phyloP scores from a whole-genome alignment of 92 coral and sea anemone genomes.

The Phenganax marumi region DNA sequence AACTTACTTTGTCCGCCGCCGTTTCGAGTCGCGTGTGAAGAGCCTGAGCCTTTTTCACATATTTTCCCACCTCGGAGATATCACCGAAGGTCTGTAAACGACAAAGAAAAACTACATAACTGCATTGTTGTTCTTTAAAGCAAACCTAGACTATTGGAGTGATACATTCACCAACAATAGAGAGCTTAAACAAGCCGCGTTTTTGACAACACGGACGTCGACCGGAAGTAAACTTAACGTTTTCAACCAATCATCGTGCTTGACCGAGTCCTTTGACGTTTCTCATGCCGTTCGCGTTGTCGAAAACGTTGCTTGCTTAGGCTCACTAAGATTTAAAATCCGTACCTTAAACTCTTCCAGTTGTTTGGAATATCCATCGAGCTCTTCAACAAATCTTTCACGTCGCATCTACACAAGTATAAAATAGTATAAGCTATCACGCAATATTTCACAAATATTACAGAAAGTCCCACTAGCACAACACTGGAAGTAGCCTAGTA shows the following conservation, averaged over 20 bases:
- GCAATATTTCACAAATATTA: neutral
- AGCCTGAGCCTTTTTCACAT: slow-evolving; percentile 94
- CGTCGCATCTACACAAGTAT: slow-evolving; percentile 80
- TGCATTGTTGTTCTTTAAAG: neutral
- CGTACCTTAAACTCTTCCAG: slow-evolving; percentile 79
- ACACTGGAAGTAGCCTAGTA: neutral
- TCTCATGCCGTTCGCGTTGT: no score
- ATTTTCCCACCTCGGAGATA: slow-evolving; percentile 87
- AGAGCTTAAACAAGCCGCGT: no score
- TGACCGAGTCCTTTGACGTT: no score
- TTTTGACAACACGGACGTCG: no score
- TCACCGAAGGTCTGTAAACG: slow-evolving; percentile 71
- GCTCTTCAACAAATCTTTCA: slow-evolving; percentile 91
- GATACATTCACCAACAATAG: neutral
- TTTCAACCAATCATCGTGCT: no score
- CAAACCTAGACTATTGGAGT: neutral
- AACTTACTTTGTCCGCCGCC: slow-evolving; percentile 83
- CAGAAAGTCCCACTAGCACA: neutral
- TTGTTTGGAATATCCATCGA: slow-evolving; percentile 92
- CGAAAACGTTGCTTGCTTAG: no score
- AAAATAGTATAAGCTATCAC: neutral
- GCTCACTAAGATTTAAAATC: neutral
- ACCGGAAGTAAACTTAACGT: no score
- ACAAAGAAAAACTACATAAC: neutral
- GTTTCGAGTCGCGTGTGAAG: slow-evolving; percentile 84